Evolutionary conservation across 2,888 invertebrate genomes (phyloP).

Genomic region (Melieria crassipennis): DNA sequence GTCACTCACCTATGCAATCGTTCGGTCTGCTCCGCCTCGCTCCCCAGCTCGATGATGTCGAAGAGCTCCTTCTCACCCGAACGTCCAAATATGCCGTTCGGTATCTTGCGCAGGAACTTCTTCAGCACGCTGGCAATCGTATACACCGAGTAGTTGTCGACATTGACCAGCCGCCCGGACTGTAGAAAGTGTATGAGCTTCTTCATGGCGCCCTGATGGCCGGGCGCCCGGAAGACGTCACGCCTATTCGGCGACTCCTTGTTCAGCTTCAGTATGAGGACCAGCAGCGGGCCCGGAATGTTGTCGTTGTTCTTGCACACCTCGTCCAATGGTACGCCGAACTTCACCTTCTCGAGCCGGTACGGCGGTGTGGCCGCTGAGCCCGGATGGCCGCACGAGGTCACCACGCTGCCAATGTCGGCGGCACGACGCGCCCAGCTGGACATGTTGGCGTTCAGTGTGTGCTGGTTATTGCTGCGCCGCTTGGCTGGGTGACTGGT

Average conservation of each 20-base stretch:
- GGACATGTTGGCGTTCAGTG: conserved; percentile 71
- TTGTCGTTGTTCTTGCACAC: conserved; percentile 96
- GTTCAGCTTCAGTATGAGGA: conserved; percentile 90
- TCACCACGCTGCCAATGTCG: conserved; percentile 89
- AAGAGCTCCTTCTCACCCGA: conserved; percentile 92
- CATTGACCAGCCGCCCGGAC: conserved; percentile 88
- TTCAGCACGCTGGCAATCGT: conserved; percentile 98
- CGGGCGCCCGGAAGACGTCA: conserved; percentile 94
- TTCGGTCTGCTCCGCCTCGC: conserved; percentile 86
- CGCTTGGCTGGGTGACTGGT: background rate
- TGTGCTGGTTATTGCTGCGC: background rate
- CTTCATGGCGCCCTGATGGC: conserved; percentile 94
- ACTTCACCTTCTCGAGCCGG: conserved; percentile 91
- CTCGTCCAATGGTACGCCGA: conserved; percentile 90
- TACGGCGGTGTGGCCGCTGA: conserved; percentile 78
- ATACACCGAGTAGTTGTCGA: conserved; percentile 95
- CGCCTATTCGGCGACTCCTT: conserved; percentile 93
- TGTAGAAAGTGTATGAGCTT: conserved; percentile 91
- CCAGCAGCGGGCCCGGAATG: conserved; percentile 91
- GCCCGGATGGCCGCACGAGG: conserved; percentile 88
- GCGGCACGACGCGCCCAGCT: conserved; percentile 92
- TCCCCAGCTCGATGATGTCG: conserved; percentile 84
- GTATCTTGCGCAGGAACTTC: conserved; percentile 96
- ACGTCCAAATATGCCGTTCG: conserved; percentile 94
- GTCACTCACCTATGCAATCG: conserved; percentile 85